A percentile compares a stretch with the other conserved stretches of the same genome.
phyloP scores from a whole-genome alignment of 2,113 vertebrate species.

The Pitta sordida region DNA sequence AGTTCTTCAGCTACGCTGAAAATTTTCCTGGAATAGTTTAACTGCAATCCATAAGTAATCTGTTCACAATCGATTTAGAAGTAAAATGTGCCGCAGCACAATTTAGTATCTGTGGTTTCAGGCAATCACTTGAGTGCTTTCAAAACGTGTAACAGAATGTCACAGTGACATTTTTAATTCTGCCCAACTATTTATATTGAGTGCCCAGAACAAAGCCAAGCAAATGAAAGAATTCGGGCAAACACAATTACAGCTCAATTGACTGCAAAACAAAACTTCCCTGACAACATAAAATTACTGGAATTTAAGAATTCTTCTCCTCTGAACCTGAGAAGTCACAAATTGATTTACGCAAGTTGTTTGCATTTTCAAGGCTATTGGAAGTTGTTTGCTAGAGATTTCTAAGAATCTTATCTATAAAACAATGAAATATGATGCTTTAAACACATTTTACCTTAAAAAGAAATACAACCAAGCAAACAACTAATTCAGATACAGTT shows the following conservation, averaged over 20 bases:
- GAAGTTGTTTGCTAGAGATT: background rate
- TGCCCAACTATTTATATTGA: background rate
- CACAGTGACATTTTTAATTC: background rate
- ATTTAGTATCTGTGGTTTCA: background rate
- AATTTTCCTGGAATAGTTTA: slow-evolving; percentile 9
- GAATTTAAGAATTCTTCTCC: background rate
- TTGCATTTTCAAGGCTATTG: background rate
- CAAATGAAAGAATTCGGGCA: slow-evolving; percentile 24
- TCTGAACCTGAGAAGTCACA: background rate
- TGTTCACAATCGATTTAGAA: slow-evolving; percentile 3
- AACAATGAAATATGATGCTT: background rate
- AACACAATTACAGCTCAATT: background rate
- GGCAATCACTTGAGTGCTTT: slow-evolving; percentile 34
- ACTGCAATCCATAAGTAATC: slow-evolving; percentile 24
- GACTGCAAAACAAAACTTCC: background rate
- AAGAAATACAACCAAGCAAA: background rate
- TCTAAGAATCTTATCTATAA: background rate
- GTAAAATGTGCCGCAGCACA: background rate
- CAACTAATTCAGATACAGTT: background rate
- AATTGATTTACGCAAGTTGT: background rate
- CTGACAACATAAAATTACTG: background rate
- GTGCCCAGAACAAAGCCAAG: background rate
- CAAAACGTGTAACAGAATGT: background rate
- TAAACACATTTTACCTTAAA: background rate
- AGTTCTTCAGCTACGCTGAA: background rate